Base-by-base conservation (phyloP, 2,113 vertebrate genomes). In the Mormoops blainvillei region DNA sequence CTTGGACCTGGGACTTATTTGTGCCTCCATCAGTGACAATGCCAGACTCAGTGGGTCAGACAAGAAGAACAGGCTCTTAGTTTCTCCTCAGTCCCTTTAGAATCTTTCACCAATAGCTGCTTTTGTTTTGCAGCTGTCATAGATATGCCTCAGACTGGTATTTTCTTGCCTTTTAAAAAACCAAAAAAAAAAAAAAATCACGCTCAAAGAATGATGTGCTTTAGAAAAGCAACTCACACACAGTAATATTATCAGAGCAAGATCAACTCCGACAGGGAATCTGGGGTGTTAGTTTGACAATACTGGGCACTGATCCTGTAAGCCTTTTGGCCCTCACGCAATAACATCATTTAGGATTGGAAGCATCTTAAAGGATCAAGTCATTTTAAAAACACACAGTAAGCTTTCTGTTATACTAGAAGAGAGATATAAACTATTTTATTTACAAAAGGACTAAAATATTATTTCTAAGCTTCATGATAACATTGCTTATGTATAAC, bases 121-220 rank as follows among this genome's bases (percentile, higher is more conserved):
- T 87, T 96, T 95, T 97, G 86, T 92, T 97, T 91, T 90, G 58
- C n/a, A 22, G 9, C 38, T 0, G 33, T 83, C 89, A 94, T 22
- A 95, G 94, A 96, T 65, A 58, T 5, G 73, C 87, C 70, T 71
- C 81, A 89, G 61, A 81, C 67, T 87, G 92, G 95, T 92, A 83
- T 98, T 95, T 95, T 93, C 94, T 97, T 91, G 61, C 76, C 77
- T 94, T 94, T 86, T 41, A 82, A 85, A 94, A 96, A 87, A 78
- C 78, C 31, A 38, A 15, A 71, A 89, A 91, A 70, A 89, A 91
- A 70, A 18, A 76, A 89, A 95, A 70, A 76, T 84, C 80, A 67
- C 4, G 0, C 61, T 93, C 61, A 43, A 38, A 92, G 85, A 94
- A 73, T 73, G 36, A 86, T 38, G 67, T 63, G 71, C 31, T 26